phyloP scores from a whole-genome alignment of 1,140 invertebrate species.

The Drosophila subobscura region DNA sequence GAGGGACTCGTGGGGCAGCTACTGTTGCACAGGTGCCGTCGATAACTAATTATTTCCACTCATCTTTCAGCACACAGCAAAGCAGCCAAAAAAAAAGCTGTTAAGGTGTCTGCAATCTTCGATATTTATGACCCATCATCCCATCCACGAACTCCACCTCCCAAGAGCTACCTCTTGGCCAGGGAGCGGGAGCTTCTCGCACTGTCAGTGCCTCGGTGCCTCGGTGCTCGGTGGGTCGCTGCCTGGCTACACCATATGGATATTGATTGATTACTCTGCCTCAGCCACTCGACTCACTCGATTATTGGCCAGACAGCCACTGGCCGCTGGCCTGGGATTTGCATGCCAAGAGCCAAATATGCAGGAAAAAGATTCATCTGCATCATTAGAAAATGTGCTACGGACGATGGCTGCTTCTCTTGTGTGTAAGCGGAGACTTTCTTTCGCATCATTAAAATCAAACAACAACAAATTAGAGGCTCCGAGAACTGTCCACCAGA shows the following conservation, averaged over 20 bases:
- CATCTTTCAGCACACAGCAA: slow-evolving; percentile 33
- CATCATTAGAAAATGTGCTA: slow-evolving; percentile 46
- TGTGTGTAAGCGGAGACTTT: slow-evolving; percentile 23
- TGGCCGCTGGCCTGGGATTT: slow-evolving; percentile 31
- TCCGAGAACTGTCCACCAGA: slow-evolving; percentile 43
- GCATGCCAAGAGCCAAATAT: slow-evolving; percentile 32
- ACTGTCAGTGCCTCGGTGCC: neutral
- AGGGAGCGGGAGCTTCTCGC: neutral
- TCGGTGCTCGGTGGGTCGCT: neutral
- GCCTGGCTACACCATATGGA: neutral
- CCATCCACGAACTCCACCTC: slow-evolving; percentile 5
- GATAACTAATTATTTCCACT: slow-evolving; percentile 53
- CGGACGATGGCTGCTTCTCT: slow-evolving; percentile 9
- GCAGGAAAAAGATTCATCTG: slow-evolving; percentile 37
- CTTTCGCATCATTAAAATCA: slow-evolving; percentile 51
- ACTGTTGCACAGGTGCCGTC: slow-evolving; percentile 51
- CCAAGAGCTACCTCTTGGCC: neutral
- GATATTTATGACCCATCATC: slow-evolving; percentile 48
- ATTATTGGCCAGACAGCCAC: slow-evolving; percentile 37
- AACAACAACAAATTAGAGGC: slow-evolving; percentile 37
- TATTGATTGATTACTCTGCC: slow-evolving; percentile 45
- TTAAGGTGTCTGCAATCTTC: slow-evolving; percentile 49
- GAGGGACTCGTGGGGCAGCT: slow-evolving; percentile 34
- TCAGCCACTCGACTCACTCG: slow-evolving; percentile 2
- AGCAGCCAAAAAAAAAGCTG: slow-evolving; percentile 15